Evolutionary conservation across 2,113 vertebrate species (phyloP).

Genomic region (Cyphomyrus discorhynchus): DNA sequence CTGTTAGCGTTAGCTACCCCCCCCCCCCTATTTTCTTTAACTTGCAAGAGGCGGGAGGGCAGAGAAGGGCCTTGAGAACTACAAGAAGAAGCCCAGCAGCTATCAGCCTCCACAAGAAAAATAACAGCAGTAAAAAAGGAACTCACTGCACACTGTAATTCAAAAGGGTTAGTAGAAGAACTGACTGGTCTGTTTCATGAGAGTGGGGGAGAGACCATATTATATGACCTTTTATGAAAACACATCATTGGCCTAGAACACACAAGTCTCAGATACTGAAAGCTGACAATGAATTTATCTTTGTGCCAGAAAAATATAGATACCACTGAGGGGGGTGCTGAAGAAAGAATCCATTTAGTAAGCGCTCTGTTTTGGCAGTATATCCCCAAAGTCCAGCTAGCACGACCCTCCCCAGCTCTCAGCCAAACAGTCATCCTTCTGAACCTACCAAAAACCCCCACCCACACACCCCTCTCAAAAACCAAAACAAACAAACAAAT

Average conservation of each 20-base stretch:
- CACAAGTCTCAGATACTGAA: background rate
- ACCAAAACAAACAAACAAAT: background rate
- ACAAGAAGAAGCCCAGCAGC: conserved; percentile 48
- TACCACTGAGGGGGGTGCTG: background rate
- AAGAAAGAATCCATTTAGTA: background rate
- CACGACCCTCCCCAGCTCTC: conserved; percentile 5
- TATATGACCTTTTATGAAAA: background rate
- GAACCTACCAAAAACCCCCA: background rate
- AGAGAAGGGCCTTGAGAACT: conserved; percentile 36
- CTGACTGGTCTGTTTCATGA: background rate
- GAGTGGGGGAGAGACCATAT: background rate
- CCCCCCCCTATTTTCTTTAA: conserved; percentile 18
- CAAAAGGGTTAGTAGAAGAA: conserved; percentile 9
- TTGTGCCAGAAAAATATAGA: background rate
- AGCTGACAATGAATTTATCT: background rate
- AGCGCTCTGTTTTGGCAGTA: background rate
- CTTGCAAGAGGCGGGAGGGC: conserved; percentile 7
- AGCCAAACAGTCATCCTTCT: background rate
- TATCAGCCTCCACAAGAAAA: background rate
- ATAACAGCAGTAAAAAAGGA: background rate
- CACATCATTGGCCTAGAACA: background rate
- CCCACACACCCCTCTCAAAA: background rate
- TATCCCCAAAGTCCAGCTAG: background rate
- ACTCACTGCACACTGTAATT: background rate
- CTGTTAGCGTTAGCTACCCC: conserved; percentile 27